Percentiles rank a stretch among this genome's conserved stretches.
phyloP scores from a whole-genome alignment of 2,888 invertebrate species.

The Cremastinae sp. region DNA sequence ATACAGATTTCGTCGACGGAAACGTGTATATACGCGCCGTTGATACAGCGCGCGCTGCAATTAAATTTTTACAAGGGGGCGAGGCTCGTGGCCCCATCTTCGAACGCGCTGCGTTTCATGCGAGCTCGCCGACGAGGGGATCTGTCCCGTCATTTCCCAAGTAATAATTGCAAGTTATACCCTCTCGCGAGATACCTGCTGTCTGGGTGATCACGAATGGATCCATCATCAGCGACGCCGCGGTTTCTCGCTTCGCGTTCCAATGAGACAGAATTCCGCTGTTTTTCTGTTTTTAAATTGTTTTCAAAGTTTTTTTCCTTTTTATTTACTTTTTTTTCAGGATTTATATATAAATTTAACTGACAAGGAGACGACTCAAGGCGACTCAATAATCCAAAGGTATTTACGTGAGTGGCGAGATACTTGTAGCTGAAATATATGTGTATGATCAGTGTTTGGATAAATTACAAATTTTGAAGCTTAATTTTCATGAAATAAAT shows the following conservation, averaged over 20 bases:
- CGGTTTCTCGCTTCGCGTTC: conserved; percentile 50
- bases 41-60: conserved; percentile 44
- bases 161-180: conserved; percentile 71
- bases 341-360: conserved; percentile 70
- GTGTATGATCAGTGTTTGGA: too few relatives aligned
- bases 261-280: conserved; percentile 23
- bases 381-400: conserved; percentile 44
- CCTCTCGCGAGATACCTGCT: conserved; percentile 51
- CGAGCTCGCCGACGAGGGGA: conserved; percentile 1
- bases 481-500: too few relatives aligned
- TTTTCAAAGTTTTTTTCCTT: too few relatives aligned
- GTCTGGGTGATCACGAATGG: conserved; percentile 54
- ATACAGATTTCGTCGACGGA: conserved; percentile 1
- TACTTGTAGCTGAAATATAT: too few relatives aligned
- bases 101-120: conserved; percentile 2
- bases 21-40: conserved; percentile 29
- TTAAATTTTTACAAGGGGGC: conserved; percentile 58
- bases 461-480: too few relatives aligned
- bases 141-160: conserved; percentile 49
- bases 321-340: conserved; percentile 11
- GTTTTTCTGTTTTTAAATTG: not conserved
- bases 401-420: too few relatives aligned
- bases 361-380: conserved; percentile 55
- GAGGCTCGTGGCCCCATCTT: conserved; percentile 31
- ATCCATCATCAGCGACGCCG: conserved; percentile 50